These are phyloP conservation scores for Orthosia gracilis DNA, from an alignment of 2,888 invertebrate species.

Conservation along the genomic window DNA sequence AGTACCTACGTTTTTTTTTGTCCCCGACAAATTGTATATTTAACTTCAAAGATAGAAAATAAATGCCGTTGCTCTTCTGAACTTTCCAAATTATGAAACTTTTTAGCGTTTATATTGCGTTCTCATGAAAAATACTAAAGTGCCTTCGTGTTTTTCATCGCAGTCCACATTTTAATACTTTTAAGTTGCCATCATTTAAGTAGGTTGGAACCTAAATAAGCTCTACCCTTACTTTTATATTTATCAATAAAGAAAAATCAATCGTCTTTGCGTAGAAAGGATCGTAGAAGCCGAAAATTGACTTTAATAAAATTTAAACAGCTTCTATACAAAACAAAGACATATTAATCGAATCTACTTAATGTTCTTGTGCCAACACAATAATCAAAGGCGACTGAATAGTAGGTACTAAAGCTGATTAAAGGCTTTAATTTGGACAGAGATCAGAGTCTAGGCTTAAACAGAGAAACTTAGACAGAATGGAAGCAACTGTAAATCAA, in stretches of 20 bases:
- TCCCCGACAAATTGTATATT: constrained; percentile 59
- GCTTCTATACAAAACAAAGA: not conserved
- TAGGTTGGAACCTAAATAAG: not conserved
- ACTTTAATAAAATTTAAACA: not conserved
- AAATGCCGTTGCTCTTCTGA: constrained; percentile 69
- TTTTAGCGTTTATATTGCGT: constrained; percentile 47
- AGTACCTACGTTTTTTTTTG: constrained; percentile 52
- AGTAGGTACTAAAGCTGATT: constrained; percentile 13
- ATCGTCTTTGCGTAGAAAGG: not conserved
- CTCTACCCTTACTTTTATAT: not conserved
- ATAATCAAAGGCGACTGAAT: constrained; percentile 14
- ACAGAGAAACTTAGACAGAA: not conserved
- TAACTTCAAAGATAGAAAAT: constrained; percentile 65
- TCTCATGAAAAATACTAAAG: constrained; percentile 49
- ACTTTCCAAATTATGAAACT: constrained; percentile 66
- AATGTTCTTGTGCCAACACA: not conserved
- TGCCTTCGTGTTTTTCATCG: constrained; percentile 32
- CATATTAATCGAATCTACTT: not conserved
- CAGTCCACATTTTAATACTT: constrained; percentile 19
- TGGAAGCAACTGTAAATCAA: constrained; percentile 12
- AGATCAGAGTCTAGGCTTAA: constrained; percentile 1
- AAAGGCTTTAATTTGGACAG: constrained; percentile 6
- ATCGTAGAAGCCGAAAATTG: not conserved
- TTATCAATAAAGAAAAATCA: not conserved
- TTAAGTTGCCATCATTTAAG: constrained; percentile 15